Percentiles rank a stretch among this genome's conserved stretches.
phyloP scores from a whole-genome alignment of 2,888 invertebrate species.

The Ceraclea dissimilis region DNA sequence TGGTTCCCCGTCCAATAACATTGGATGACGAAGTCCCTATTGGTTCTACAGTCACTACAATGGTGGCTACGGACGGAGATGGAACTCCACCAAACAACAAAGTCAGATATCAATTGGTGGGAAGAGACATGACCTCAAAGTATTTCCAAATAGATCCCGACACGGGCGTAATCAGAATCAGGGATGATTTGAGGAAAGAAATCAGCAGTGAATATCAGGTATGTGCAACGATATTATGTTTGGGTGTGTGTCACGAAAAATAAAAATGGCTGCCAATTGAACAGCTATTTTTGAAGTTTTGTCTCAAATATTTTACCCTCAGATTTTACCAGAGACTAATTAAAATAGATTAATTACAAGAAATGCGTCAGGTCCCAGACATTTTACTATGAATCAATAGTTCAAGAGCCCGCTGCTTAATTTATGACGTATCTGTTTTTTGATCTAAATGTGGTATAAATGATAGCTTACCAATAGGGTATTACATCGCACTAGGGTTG shows the following conservation, averaged over 20 bases:
- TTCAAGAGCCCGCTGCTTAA: no score
- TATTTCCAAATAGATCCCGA: conserved; percentile 86
- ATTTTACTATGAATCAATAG: no score
- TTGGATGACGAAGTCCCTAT: conserved; percentile 77
- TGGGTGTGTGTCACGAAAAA: background rate
- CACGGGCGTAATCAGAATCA: conserved; percentile 69
- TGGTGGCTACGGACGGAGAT: conserved; percentile 76
- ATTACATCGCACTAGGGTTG: no score
- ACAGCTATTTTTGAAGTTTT: no score
- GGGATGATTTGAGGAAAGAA: conserved; percentile 79
- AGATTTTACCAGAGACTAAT: no score
- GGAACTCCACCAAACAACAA: conserved; percentile 80
- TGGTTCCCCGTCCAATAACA: conserved; percentile 73
- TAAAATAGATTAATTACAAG: no score
- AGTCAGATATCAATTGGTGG: conserved; percentile 67
- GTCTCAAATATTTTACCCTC: no score
- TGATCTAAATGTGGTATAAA: no score
- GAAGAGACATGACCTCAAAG: conserved; percentile 70
- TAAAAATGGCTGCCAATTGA: background rate
- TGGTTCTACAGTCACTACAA: conserved; percentile 70
- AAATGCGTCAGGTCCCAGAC: no score
- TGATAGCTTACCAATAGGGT: no score
- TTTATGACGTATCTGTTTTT: no score
- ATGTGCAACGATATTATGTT: conserved; percentile 15
- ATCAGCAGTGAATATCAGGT: conserved; percentile 82